Evolutionary conservation across 1,140 invertebrate species (phyloP).

Genomic region (Drosophila pandora): DNA sequence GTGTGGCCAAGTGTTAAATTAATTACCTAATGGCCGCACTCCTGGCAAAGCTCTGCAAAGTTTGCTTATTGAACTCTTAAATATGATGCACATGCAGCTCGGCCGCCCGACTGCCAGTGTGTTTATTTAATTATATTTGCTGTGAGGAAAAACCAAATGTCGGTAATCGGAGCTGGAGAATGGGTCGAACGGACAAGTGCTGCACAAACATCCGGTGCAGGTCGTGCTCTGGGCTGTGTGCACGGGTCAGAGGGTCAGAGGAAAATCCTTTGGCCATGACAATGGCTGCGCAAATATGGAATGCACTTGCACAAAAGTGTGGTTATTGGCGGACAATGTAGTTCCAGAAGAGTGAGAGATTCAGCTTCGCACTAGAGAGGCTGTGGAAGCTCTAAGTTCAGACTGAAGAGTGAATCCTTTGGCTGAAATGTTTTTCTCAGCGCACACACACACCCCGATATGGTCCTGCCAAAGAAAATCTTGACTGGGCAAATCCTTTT

Average conservation of each 20-base stretch:
- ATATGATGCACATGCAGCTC: slow-evolving; percentile 63
- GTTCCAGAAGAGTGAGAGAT: no score
- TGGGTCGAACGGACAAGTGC: slow-evolving; percentile 57
- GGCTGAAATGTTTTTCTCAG: not conserved
- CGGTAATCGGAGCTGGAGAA: slow-evolving; percentile 63
- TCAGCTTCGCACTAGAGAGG: no score
- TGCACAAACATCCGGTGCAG: slow-evolving; percentile 64
- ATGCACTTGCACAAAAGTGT: not conserved
- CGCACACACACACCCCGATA: not conserved
- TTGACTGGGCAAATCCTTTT: slow-evolving; percentile 68
- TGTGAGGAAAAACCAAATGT: slow-evolving; percentile 64
- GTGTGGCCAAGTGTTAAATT: slow-evolving; percentile 74
- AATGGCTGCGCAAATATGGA: slow-evolving; percentile 69
- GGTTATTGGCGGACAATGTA: not conserved
- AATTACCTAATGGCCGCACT: slow-evolving; percentile 75
- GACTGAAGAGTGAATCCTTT: no score
- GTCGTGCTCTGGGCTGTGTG: slow-evolving; percentile 34
- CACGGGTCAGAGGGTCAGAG: slow-evolving; percentile 7
- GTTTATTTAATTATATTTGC: slow-evolving; percentile 76
- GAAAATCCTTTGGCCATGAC: slow-evolving; percentile 29
- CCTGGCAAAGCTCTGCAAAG: slow-evolving; percentile 18
- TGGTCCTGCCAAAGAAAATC: slow-evolving; percentile 39
- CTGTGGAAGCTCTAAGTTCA: no score
- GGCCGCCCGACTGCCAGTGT: slow-evolving; percentile 16
- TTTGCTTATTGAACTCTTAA: slow-evolving; percentile 73